Percentiles rank a stretch among this genome's conserved stretches.
phyloP scores from a whole-genome alignment of 1,140 invertebrate species.

The Nephila pilipes region DNA sequence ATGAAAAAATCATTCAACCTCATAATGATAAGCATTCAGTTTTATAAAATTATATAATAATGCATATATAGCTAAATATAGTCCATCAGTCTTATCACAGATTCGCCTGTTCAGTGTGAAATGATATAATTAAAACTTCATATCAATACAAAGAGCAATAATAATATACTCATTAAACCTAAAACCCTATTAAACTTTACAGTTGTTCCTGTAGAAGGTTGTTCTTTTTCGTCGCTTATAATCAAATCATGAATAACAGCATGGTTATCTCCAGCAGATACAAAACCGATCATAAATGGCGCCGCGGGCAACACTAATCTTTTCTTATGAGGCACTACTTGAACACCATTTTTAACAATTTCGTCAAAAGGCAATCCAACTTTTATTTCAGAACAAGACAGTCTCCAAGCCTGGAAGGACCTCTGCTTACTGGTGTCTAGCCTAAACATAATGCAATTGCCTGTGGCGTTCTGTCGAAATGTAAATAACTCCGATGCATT shows the following conservation, averaged over 20 bases:
- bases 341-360: neutral
- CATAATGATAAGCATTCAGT: too few species aligned
- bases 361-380: neutral
- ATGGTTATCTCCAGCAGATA: constrained; percentile 60
- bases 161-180: neutral
- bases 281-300: constrained; percentile 69
- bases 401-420: constrained; percentile 57
- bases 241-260: constrained; percentile 58
- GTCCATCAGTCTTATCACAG: too few species aligned
- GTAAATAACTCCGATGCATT: constrained; percentile 52
- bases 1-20: too few species aligned
- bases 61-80: too few species aligned
- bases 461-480: neutral
- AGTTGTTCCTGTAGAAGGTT: neutral
- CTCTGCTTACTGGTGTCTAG: constrained; percentile 19
- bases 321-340: constrained; percentile 11
- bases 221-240: constrained; percentile 23
- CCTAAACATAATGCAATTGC: constrained; percentile 32
- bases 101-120: too few species aligned
- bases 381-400: constrained; percentile 34
- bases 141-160: neutral
- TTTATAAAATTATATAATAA: too few species aligned
- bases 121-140: too few species aligned
- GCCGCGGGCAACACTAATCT: constrained; percentile 51
- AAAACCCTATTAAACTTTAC: neutral